These are phyloP conservation scores for Sakesphorus luctuosus DNA, from an alignment of 2,113 vertebrate genomes.

Conservation along the genomic window DNA sequence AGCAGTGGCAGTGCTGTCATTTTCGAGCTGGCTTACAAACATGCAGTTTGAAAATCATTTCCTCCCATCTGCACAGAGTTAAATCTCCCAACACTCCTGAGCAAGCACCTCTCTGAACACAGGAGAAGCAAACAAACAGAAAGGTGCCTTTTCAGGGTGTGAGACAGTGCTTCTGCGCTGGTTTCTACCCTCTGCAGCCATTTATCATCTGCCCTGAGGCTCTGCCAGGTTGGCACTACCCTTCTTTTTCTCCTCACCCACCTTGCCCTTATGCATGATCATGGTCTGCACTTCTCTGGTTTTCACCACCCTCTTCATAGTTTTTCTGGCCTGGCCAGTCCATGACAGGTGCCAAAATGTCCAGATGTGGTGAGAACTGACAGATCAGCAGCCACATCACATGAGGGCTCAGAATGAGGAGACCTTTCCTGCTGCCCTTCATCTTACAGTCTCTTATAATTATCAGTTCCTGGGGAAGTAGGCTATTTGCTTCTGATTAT, in stretches of 20 bases:
- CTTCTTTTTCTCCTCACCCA: neutral
- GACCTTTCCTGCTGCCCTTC: neutral
- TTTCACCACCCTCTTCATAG: neutral
- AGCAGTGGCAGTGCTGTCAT: constrained; percentile 26
- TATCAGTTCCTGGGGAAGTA: neutral
- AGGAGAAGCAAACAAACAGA: neutral
- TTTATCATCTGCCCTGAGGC: neutral
- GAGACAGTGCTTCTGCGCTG: neutral
- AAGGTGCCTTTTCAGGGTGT: neutral
- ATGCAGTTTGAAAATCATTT: constrained; percentile 42
- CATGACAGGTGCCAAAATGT: neutral
- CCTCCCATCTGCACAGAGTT: constrained; percentile 36
- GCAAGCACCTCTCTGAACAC: rapidly evolving
- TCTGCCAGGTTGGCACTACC: neutral
- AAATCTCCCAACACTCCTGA: neutral
- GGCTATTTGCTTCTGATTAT: neutral
- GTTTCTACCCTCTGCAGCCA: neutral
- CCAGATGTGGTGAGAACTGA: neutral
- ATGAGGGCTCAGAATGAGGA: neutral
- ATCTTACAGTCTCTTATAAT: neutral
- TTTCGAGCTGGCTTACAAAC: constrained; percentile 41
- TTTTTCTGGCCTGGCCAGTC: neutral
- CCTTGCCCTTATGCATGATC: rapidly evolving
- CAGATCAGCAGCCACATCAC: neutral
- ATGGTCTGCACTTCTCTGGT: neutral